Base-by-base conservation (phyloP, 2,888 invertebrate species). In the Leptura quadrifasciata region DNA sequence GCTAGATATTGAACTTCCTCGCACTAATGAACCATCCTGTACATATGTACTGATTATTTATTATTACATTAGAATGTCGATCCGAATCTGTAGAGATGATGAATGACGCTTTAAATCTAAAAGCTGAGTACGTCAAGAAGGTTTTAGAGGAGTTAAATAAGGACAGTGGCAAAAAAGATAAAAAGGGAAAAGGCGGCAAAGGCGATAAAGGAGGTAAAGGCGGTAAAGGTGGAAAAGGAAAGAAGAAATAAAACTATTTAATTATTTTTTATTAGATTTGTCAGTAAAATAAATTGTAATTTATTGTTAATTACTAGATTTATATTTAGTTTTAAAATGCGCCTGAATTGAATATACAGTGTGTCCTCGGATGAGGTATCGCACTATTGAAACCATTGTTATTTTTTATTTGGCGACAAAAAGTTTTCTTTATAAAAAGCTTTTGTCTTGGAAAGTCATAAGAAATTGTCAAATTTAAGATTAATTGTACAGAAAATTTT, bases 1-100 rank as follows among this genome's bases (percentile, higher is more conserved):
- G n/a, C n/a, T n/a, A n/a, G n/a, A n/a, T n/a, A n/a, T n/a, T n/a
- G n/a, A n/a, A n/a, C n/a, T n/a, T n/a, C n/a, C n/a, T n/a, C n/a
- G n/a, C n/a, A n/a, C n/a, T n/a, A n/a, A n/a, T n/a, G n/a, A n/a
- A n/a, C n/a, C n/a, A n/a, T n/a, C n/a, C n/a, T n/a, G n/a, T n/a
- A n/a, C n/a, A n/a, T n/a, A n/a, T n/a, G n/a, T n/a, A n/a, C 55
- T 18, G 1, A 0, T 55, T 17, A 3, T 55, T 57, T 60, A 2
- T 60, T 24, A 8, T 27, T 57, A 27, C 57, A 70, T 78, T 31
- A 82, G 82, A 71, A 18, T 74, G 80, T 58, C 74, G 76, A 52
- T 24, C 21, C 6, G 80, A 81, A 8, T 81, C 82, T 0, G 70
- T 31, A n/a, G 39, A 72, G 9, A 75, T 78, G 76, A 76, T 82